Percentiles rank a stretch among this genome's conserved stretches.
Evolutionary conservation across 2,888 invertebrate genomes (phyloP).

Genomic region (Lepidonotus clava): DNA sequence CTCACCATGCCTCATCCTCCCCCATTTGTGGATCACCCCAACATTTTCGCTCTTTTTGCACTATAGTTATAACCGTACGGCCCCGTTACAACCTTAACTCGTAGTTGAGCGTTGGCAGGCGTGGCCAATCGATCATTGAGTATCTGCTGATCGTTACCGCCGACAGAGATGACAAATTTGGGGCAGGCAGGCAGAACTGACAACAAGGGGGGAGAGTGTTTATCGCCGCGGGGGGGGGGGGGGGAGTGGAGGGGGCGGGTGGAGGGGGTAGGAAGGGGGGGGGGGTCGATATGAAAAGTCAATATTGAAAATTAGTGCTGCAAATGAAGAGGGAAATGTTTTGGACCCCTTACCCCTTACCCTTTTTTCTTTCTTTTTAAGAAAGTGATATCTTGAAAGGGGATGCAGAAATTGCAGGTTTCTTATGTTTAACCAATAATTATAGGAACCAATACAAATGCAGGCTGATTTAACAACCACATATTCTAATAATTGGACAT

Average conservation of each 20-base stretch:
- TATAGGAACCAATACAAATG: too few species aligned
- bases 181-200: neutral
- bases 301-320: too few species aligned
- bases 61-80: neutral
- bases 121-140: neutral
- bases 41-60: neutral
- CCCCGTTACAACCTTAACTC: neutral
- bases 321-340: too few species aligned
- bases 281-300: neutral
- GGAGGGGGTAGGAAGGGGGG: neutral
- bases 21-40: neutral
- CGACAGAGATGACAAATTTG: slow-evolving; percentile 13
- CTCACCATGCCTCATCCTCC: neutral
- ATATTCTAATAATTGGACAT: too few species aligned
- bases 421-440: too few species aligned
- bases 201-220: neutral
- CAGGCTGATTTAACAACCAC: too few species aligned
- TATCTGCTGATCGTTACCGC: slow-evolving; percentile 17
- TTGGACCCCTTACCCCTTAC: too few species aligned
- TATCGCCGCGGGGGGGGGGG: neutral
- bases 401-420: too few species aligned
- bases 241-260: neutral
- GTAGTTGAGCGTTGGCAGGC: neutral
- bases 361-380: too few species aligned
- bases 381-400: too few species aligned